Evolutionary conservation across 2,888 invertebrate species (phyloP).

Genomic region (Holacanthella duospinosa): DNA sequence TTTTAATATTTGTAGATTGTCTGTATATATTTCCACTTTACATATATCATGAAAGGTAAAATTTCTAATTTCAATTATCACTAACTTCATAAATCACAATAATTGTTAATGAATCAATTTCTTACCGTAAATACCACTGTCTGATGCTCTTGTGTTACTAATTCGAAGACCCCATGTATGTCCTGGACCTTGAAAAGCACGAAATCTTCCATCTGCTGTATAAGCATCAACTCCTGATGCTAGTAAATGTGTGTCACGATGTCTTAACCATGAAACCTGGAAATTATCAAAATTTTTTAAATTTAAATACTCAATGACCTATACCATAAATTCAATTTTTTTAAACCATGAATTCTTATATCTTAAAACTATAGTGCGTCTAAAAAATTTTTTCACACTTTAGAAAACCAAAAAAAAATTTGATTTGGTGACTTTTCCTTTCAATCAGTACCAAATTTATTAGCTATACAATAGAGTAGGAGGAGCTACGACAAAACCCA

Average conservation of each 20-base stretch:
- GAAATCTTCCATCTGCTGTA: conserved; percentile 35
- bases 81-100: not conserved
- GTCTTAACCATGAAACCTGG: conserved; percentile 36
- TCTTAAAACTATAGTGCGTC: not conserved
- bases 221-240: conserved; percentile 34
- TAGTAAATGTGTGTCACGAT: conserved; percentile 36
- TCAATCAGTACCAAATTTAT: not conserved
- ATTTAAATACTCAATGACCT: not conserved
- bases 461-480: too few species aligned
- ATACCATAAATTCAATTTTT: not conserved
- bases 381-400: not conserved
- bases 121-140: conserved; percentile 30
- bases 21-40: too few species aligned
- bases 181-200: conserved; percentile 32
- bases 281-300: conserved; percentile 5
- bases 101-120: not conserved
- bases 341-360: not conserved
- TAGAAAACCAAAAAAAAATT: too few species aligned
- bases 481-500: too few species aligned
- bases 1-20: too few species aligned
- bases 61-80: not conserved
- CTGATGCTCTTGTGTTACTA: conserved; percentile 32
- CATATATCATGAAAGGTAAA: too few species aligned
- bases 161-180: conserved; percentile 36
- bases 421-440: too few species aligned